Evolutionary conservation across 2,888 invertebrate species (phyloP).

Genomic region (Macaria liturata): DNA sequence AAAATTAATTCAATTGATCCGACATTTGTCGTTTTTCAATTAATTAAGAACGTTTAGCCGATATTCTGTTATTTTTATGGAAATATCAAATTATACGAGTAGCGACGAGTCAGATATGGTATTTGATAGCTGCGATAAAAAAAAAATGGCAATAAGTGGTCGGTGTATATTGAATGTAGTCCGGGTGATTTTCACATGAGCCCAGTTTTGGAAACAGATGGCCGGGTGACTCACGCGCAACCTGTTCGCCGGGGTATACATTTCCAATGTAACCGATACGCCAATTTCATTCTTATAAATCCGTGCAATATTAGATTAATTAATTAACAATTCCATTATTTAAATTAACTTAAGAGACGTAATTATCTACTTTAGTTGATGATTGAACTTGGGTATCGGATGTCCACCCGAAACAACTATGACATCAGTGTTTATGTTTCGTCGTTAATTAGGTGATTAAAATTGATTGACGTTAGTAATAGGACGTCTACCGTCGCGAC

Average conservation of each 20-base stretch:
- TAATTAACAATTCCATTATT: constrained; percentile 36
- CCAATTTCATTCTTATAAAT: constrained; percentile 56
- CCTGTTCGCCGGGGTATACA: constrained; percentile 63
- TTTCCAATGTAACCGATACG: constrained; percentile 68
- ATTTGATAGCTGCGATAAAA: constrained; percentile 59
- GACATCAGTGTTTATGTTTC: constrained; percentile 63
- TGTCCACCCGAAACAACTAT: constrained; percentile 57
- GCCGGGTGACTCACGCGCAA: constrained; percentile 71
- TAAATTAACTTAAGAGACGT: constrained; percentile 32
- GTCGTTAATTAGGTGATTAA: constrained; percentile 60
- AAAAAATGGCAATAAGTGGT: constrained; percentile 50
- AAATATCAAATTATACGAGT: constrained; percentile 61
- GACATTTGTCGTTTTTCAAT: constrained; percentile 17
- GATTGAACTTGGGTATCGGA: constrained; percentile 52
- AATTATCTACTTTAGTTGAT: constrained; percentile 47
- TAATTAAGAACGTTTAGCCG: constrained; percentile 16
- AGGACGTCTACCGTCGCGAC: neutral
- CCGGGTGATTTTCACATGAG: constrained; percentile 70
- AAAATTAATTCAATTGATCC: constrained; percentile 14
- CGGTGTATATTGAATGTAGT: constrained; percentile 39
- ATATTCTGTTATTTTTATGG: constrained; percentile 27
- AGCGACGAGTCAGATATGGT: constrained; percentile 54
- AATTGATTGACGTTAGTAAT: constrained; percentile 42
- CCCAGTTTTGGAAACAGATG: constrained; percentile 78
- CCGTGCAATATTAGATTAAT: constrained; percentile 40